Base-by-base conservation (phyloP, 92 coral and sea anemone genomes). In the Plumapathes pennacea region DNA sequence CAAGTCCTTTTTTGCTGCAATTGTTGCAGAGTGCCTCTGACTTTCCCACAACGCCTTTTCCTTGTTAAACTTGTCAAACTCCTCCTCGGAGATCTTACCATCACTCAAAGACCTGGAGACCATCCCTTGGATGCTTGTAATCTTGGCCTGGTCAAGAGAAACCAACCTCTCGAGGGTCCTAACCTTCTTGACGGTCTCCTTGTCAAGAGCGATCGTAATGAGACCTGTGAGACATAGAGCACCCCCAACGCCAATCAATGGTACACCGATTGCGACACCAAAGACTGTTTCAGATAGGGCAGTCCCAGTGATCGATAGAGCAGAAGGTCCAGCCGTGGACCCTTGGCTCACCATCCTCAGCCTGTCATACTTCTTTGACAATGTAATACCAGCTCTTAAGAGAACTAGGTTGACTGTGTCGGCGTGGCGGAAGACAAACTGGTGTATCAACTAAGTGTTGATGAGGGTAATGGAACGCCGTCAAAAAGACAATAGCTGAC, bases 101-200 rank as follows among this genome's bases (percentile, higher is more conserved):
- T 57, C 57, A 25, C 27, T 32, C 1, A 58, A 25, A 0, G 61
- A 60, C 28, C 47, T 70, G 5, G 69, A 70, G 32, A 70, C 25
- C 4, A 46, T 49, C 29, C 49, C 51, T 10, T 10, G 19, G 50
- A 70, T 37, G 0, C 39, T 20, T 36, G 12, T 43, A n/a, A 25
- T 40, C 55, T 70, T 70, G 54, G 64, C 55, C 31, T 67, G 9
- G 36, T 67, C 69, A 23, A 70, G 69, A 20, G 17, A 25, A 20
- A 58, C 30, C 22, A 69, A 57, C 17, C 37, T 30, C 47, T 70
- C 78, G 57, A 46, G 69, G 25, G 57, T 70, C 0, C 60, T 7
- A 12, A 70, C 58, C 33, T 58, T 70, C 7, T 19, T 15, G 1
- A 25, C 30, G 3, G 59, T 39, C 6, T 41, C 42, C 13, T 37